phyloP scores from a whole-genome alignment of 2,797 vertebrate species.

The Spatula versicolor region DNA sequence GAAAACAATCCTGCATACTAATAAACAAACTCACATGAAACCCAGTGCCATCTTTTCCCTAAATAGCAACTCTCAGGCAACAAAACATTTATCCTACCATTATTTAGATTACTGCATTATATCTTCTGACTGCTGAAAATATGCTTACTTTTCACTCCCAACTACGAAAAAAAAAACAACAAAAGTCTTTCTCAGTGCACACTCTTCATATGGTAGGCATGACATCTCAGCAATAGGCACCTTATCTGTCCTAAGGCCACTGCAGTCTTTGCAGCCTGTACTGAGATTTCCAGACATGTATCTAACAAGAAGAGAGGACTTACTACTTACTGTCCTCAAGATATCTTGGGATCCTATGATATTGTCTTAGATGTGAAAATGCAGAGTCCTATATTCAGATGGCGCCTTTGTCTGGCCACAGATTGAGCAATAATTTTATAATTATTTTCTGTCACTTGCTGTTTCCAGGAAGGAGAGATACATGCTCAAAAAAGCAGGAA shows the following conservation, averaged over 20 bases:
- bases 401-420: not conserved
- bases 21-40: constrained; percentile 38
- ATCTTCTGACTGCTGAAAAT: not conserved
- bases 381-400: not conserved
- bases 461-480: not conserved
- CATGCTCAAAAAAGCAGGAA: not conserved
- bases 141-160: not conserved
- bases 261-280: not conserved
- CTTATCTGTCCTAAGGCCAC: not conserved
- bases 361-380: not conserved
- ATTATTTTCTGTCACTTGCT: not conserved
- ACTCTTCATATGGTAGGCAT: not conserved
- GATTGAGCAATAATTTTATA: not conserved
- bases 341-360: not conserved
- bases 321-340: not conserved
- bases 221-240: not conserved
- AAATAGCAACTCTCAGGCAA: not conserved
- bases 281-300: not conserved
- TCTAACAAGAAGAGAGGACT: not conserved
- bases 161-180: not conserved
- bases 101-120: not conserved
- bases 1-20: constrained; percentile 36
- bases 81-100: not conserved
- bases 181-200: not conserved
- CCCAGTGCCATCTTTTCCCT: not conserved